Evolutionary conservation across 1,140 invertebrate genomes (phyloP), one percentile per base, ranked within the genome.

Genomic region (Zaprionus camerounensis): DNA sequence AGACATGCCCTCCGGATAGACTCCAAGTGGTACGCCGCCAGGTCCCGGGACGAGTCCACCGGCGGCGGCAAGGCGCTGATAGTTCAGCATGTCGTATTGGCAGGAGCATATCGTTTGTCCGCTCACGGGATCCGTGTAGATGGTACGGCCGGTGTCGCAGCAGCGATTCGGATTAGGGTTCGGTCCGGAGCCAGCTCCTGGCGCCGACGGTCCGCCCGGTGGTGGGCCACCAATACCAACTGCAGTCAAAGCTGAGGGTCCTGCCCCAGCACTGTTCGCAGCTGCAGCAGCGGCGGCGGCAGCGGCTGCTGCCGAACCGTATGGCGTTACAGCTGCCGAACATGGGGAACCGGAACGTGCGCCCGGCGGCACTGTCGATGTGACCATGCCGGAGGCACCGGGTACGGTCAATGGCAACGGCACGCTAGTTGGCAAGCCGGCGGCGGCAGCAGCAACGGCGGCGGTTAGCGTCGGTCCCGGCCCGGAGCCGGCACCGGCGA

Each of bases 41-140:
- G 81, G 87, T 26, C 87, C 87, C 6, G 93, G 73, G 2, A 93
- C 93, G 20, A 94, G 93, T 72, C 96, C 93, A 78, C 95, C 94
- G 64, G 95, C 93, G 3, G 96, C 95, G 5, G 96, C 96, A 13
- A 97, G 93, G 71, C 96, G 95, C 93, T 96, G 97, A 93, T 97
- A 98, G 92, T 95, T 96, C 78, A 96, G 94, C 71, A 96, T 94
- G 92, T 96, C 96, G 93, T 96, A 97, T 93, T 98, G 97, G 94
- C 98, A 98, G 69, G 97, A 98, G 94, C 98, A 99, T 15, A 98
- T 96, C 9, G 96, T 97, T 93, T 98, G 97, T 20, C 97, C 97
- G 49, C 97, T 98, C 78, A 98, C 94, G 9, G 98, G 97, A 93
- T 99, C 97, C 73, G 97, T 98, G 93, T 98, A 97, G 82, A 98